Conservation (phyloP, 2,113 vertebrate genomes). For the Neolamprologus caudopunctatus region DNA sequence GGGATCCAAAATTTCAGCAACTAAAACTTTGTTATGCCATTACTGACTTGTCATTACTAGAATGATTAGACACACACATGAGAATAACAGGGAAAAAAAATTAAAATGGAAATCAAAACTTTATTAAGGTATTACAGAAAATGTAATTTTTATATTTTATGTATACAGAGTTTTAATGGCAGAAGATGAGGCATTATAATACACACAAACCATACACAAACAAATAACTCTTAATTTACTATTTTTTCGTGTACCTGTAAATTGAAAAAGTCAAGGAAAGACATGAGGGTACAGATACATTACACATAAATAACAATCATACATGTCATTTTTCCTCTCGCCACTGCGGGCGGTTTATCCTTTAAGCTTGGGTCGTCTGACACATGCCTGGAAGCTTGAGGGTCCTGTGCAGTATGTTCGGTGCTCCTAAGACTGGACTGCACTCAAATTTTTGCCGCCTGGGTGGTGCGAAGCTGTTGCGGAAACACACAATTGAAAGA, state of each 20-base stretch:
- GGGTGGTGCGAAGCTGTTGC: rapidly evolving
- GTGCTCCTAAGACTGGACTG: not conserved
- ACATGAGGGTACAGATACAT: not conserved
- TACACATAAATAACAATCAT: not conserved
- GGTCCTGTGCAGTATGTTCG: not conserved
- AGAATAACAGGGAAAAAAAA: not conserved
- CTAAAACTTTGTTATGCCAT: not conserved
- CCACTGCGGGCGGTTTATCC: not conserved
- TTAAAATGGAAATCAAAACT: not conserved
- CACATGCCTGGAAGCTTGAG: not conserved
- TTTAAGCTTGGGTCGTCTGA: not conserved
- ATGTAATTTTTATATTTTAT: not conserved
- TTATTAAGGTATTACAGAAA: not conserved
- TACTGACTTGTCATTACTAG: not conserved
- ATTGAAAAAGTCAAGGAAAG: not conserved
- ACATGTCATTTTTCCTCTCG: rapidly evolving
- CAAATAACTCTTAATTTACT: not conserved
- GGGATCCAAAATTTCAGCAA: not conserved
- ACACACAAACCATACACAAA: not conserved
- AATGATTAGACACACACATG: not conserved
- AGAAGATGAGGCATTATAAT: not conserved
- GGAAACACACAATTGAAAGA: not conserved
- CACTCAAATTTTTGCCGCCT: not conserved
- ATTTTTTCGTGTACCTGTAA: not conserved
- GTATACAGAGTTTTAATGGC: not conserved